Conservation (phyloP, 2,888 invertebrate species). For the Gastracanthus pulcherrimus region DNA sequence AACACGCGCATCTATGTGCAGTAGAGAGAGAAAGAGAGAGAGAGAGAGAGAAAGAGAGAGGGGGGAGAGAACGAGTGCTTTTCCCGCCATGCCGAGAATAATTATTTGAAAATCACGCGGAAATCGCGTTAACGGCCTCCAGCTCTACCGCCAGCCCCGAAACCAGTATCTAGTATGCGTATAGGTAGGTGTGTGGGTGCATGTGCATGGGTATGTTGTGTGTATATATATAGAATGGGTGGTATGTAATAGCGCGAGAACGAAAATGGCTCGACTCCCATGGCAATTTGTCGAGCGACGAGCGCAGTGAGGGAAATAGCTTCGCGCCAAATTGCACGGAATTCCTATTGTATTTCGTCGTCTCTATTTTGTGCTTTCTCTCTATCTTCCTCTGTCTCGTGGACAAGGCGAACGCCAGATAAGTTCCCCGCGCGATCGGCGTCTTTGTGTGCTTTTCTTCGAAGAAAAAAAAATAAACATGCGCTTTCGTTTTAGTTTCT, state of each 20-base stretch:
- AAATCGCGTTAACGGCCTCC: constrained; percentile 33
- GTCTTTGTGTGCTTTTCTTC: not conserved
- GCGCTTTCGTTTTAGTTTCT: constrained; percentile 20
- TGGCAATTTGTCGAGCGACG: constrained; percentile 42
- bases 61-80: not conserved
- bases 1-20: constrained; percentile 34
- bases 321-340: constrained; percentile 53
- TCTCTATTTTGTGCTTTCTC: constrained; percentile 44
- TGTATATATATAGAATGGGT: not conserved
- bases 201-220: too few species aligned
- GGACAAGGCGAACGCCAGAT: constrained; percentile 33
- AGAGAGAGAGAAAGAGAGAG: not conserved
- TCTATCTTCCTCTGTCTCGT: constrained; percentile 26
- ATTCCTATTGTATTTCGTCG: constrained; percentile 52
- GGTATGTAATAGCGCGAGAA: constrained; percentile 19
- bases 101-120: constrained; percentile 63
- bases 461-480: constrained; percentile 24
- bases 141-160: not conserved
- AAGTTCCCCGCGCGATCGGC: not conserved
- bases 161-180: constrained; percentile 21
- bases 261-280: constrained; percentile 51
- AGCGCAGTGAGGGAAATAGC: constrained; percentile 41
- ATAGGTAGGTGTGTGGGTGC: not conserved
- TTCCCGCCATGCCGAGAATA: constrained; percentile 47
- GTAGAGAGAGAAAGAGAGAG: too few species aligned